Base-by-base conservation (phyloP, 2,888 invertebrate genomes). In the Tanypteryx hageni region DNA sequence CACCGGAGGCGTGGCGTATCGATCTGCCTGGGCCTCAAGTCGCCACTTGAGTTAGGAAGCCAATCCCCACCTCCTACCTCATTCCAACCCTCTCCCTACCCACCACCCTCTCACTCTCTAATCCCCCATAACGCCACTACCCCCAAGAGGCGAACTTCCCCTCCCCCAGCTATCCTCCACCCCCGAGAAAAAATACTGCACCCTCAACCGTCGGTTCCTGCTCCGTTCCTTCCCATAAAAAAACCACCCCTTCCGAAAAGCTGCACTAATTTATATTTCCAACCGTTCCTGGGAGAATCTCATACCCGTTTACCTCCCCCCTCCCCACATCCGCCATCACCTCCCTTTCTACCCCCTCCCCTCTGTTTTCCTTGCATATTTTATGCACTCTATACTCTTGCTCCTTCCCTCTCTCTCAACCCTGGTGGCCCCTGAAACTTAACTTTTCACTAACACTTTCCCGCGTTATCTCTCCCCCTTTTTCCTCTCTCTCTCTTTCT, bases 21-120 rank as follows among this genome's bases (percentile, higher is more conserved):
- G 89, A 89, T 89, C 89, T 61, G 86, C 86, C 86, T 16, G 89
- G 89, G 64, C 89, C 89, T 89, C 89, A 89, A 89, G 89, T 89
- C 89, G 64, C 64, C 89, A 86, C 86, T 86, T 86, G 86, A 86
- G 86, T 86, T 61, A 27, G 86, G 86, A 86, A 59, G 27, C 86
- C 85, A 58, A 58, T 68, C 22, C 68, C 85, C 86, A 31, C 86
- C 22, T 31, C 61, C 13, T 27, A 5, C 14, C 27, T 61, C 27
- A 56, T 61, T 58, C 27, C n/a, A n/a, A 27, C 76, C 76, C 22
- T 76, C 76, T 22, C n/a, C 76, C 76, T 27, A 22, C 27, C 76
- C 76, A n/a, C 11, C 76, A 44, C 44, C 1, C 44, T 13, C 81
- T 0, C 22, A 0, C 81, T 31, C 64, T 64, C n/a, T n/a, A 2